Base-by-base conservation (phyloP, 2,888 invertebrate genomes). In the Clivina fossor region DNA sequence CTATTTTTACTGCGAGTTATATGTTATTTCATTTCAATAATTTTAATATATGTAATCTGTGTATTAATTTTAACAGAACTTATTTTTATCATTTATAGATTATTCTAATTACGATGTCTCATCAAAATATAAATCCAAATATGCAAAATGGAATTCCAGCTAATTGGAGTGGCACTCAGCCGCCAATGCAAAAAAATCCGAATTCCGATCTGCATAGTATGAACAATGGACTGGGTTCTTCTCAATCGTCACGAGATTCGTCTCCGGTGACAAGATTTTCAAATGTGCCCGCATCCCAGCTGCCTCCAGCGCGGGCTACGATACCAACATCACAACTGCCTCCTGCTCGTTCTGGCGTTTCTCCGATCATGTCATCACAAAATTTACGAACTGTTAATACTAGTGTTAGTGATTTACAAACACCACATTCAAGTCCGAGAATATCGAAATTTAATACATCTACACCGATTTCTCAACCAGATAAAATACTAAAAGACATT, bases 221-320 rank as follows among this genome's bases (percentile, higher is more conserved):
- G 20, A 54, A 54, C 58, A 72, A 74, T 62, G 73, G 73, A 11
- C 60, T 71, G 24, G 68, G 68, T 60, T 73, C 74, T 7, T 66
- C 70, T 19, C 69, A 70, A 57, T 74, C 74, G 5, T 74, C 74
- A 9, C 66, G 74, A 57, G 71, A 71, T 55, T 68, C 72, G 3
- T 74, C 74, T 4, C 72, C 74, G 9, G 63, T 67, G n/a, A 55
- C 63, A 19, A 64, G 67, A 19, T 48, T 63, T 26, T 61, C 61
- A 9, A 60, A 63, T 28, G 66, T 68, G 56, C 67, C 70, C 13
- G 56, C 62, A 30, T 68, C 68, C 19, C 68, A 69, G 57, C 59
- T 70, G 35, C 69, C 71, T 20, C 63, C 68, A 7, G 22, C 59
- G 22, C 62, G 66, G 43, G 61, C 57, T 13, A 26, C 55, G 28